Percentiles rank a stretch among this genome's conserved stretches.
Conservation (phyloP, 2,113 vertebrate genomes). For the Cranoglanis bouderius region DNA sequence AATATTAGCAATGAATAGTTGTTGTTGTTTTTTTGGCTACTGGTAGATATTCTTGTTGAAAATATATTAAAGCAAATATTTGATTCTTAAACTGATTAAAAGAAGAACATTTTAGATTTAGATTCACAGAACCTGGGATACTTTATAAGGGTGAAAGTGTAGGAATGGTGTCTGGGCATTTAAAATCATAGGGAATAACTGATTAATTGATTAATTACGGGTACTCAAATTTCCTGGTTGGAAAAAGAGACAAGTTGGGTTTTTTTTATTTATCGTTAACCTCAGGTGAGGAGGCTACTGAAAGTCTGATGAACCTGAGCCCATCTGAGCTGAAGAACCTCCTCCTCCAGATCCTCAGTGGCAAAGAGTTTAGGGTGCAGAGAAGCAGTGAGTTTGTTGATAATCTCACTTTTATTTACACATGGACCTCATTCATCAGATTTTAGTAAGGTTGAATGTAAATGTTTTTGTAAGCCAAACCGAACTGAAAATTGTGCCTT, state of each 20-base stretch:
- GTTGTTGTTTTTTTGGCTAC: neutral
- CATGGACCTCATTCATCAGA: neutral
- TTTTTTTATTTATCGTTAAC: slow-evolving; percentile 33
- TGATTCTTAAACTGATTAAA: neutral
- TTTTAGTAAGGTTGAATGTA: neutral
- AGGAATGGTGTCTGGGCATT: neutral
- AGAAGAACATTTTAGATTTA: neutral
- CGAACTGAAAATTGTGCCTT: neutral
- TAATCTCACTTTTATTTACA: neutral
- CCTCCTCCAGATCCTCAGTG: slow-evolving; percentile 93
- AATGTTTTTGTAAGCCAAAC: neutral
- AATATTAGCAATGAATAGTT: neutral
- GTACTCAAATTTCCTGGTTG: neutral
- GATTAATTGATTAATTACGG: neutral
- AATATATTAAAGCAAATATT: neutral
- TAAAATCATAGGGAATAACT: neutral
- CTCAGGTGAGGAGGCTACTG: slow-evolving; percentile 87
- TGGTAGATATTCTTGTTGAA: neutral
- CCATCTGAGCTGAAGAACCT: slow-evolving; percentile 94
- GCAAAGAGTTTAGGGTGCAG: slow-evolving; percentile 93
- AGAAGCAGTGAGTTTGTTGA: slow-evolving; percentile 74
- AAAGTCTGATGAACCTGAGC: slow-evolving; percentile 89
- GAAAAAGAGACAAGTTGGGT: neutral
- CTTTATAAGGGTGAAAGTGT: neutral
- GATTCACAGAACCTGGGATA: neutral